These are phyloP conservation scores for Mohoua ochrocephala DNA, from an alignment of 2,113 vertebrate genomes.

Conservation along the genomic window DNA sequence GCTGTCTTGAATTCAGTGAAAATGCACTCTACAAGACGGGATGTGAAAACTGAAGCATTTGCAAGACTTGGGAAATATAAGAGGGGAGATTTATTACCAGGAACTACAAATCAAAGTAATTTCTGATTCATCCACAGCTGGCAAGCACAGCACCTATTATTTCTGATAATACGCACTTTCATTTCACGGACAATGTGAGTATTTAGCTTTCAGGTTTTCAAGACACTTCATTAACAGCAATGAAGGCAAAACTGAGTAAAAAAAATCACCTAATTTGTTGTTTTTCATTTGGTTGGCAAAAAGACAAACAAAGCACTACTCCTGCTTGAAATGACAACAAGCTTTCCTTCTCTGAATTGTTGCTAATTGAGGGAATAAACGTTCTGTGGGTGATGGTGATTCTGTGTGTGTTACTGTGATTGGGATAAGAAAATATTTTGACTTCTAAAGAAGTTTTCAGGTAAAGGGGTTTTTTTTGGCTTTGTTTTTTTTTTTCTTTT, in stretches of 20 bases:
- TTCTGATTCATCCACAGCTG: not conserved
- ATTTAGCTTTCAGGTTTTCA: conserved; percentile 9
- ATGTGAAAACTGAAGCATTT: not conserved
- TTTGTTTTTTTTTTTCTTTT: not conserved
- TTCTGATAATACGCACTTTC: not conserved
- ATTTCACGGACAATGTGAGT: not conserved
- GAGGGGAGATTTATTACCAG: not conserved
- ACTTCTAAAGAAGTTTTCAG: not conserved
- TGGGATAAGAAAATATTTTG: not conserved
- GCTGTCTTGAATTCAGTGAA: not conserved
- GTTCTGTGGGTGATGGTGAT: not conserved
- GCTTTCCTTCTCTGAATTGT: not conserved
- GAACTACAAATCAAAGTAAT: not conserved
- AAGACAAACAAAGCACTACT: not conserved
- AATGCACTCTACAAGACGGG: not conserved
- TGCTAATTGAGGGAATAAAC: not conserved
- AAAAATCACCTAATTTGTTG: not conserved
- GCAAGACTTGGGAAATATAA: not conserved
- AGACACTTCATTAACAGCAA: conserved; percentile 11
- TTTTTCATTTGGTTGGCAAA: not conserved
- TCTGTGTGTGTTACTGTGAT: not conserved
- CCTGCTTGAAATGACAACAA: not conserved
- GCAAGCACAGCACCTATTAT: not conserved
- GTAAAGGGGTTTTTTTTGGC: not conserved
- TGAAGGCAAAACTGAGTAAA: not conserved